Conservation (phyloP, 2,888 invertebrate genomes). For the Bellardia bayeri region DNA sequence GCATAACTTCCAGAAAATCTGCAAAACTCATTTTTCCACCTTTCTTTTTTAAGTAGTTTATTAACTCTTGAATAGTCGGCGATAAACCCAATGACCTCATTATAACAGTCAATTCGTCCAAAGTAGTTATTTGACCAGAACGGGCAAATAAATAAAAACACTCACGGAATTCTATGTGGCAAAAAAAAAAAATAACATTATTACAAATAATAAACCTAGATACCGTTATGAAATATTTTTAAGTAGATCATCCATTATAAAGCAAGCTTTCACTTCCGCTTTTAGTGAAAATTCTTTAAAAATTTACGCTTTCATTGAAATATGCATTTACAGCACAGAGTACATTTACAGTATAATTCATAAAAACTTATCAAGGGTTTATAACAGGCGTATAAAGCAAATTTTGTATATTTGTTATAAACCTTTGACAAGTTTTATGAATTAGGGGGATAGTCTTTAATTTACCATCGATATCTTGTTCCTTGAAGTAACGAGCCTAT, state of each 20-base stretch:
- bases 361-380: too few species aligned
- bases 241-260: constrained; percentile 4
- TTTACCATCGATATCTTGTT: constrained; percentile 97
- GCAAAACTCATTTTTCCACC: constrained; percentile 97
- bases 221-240: constrained; percentile 4
- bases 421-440: too few species aligned
- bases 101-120: constrained; percentile 96
- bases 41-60: constrained; percentile 91
- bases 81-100: constrained; percentile 98
- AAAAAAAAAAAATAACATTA: background rate
- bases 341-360: too few species aligned
- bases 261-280: constrained; percentile 64
- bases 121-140: constrained; percentile 93
- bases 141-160: constrained; percentile 97
- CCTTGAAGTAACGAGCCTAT: constrained; percentile 96
- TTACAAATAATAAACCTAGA: background rate
- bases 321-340: too few species aligned
- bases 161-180: constrained; percentile 93
- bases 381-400: too few species aligned
- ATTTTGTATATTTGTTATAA: too few species aligned
- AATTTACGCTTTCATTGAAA: background rate
- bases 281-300: constrained; percentile 2
- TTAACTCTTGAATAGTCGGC: constrained; percentile 95
- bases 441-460: constrained; percentile 75
- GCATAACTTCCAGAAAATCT: constrained; percentile 97